These are phyloP conservation scores for Hoplodrina ambigua DNA, from an alignment of 2,888 invertebrate species.

Conservation along the genomic window DNA sequence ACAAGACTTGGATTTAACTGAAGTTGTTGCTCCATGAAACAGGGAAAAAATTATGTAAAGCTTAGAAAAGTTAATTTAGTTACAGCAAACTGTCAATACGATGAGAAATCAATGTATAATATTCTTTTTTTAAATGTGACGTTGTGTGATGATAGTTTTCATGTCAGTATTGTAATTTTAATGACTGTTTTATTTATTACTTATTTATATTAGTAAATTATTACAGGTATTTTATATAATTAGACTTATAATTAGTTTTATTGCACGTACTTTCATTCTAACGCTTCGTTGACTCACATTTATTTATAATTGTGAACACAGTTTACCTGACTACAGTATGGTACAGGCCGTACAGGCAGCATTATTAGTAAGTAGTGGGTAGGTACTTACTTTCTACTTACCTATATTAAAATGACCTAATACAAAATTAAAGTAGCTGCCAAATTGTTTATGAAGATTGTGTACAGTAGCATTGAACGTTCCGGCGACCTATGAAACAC, in stretches of 20 bases:
- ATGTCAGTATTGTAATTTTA: not conserved
- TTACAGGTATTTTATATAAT: not conserved
- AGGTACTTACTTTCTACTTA: not conserved
- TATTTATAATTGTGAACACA: not conserved
- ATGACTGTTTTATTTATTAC: not conserved
- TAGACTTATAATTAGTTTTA: not conserved
- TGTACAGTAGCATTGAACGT: too few relatives aligned
- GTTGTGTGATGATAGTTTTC: not conserved
- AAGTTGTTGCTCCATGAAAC: too few relatives aligned
- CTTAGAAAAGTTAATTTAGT: too few relatives aligned
- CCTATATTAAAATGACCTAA: too few relatives aligned
- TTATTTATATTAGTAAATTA: not conserved
- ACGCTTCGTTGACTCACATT: not conserved
- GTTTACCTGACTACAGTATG: not conserved
- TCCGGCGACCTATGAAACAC: too few relatives aligned
- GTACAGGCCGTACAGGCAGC: too few relatives aligned
- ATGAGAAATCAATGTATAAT: not conserved
- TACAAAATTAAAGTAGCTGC: too few relatives aligned
- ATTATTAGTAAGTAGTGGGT: not conserved
- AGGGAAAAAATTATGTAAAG: too few relatives aligned
- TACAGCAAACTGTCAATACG: not conserved
- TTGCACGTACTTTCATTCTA: not conserved
- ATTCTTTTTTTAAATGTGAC: not conserved
- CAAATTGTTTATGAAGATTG: too few relatives aligned
- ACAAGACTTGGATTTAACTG: too few relatives aligned